Percentiles rank a stretch among this genome's conserved stretches.
Evolutionary conservation across 1,140 invertebrate species (phyloP).

Genomic region (Pogonus chalceus): DNA sequence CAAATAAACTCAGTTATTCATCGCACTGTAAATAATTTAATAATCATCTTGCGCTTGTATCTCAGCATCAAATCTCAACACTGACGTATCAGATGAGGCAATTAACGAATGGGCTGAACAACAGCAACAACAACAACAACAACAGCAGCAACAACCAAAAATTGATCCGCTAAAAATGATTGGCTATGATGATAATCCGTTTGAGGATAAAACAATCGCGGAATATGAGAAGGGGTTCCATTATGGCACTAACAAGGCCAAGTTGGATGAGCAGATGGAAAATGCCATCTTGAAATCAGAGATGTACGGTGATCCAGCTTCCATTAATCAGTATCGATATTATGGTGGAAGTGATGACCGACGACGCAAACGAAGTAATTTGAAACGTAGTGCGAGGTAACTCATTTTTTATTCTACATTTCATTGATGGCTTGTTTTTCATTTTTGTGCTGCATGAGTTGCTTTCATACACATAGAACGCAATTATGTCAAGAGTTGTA

Average conservation of each 20-base stretch:
- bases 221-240: conserved; percentile 33
- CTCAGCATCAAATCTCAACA: conserved; percentile 23
- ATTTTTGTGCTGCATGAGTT: no score
- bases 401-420: conserved; percentile 12
- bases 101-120: conserved; percentile 11
- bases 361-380: conserved; percentile 18
- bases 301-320: conserved; percentile 28
- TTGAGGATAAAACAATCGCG: conserved; percentile 27
- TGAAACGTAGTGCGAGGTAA: conserved; percentile 9
- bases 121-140: conserved; percentile 14
- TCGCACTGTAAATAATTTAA: no score
- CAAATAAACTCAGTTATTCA: no score
- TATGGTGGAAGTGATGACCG: conserved; percentile 17
- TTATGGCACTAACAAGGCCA: conserved; percentile 29
- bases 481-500: no score
- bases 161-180: conserved; percentile 18
- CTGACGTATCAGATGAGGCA: conserved; percentile 11
- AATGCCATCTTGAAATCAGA: conserved; percentile 35
- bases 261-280: conserved; percentile 31
- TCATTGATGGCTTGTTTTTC: no score
- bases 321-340: conserved; percentile 30
- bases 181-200: conserved; percentile 14
- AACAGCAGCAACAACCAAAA: conserved; percentile 17
- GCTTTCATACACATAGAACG: no score
- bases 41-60: no score